These are phyloP conservation scores for Desmophyllum pertusum DNA, from an alignment of 92 coral and sea anemone genomes.

Conservation along the genomic window DNA sequence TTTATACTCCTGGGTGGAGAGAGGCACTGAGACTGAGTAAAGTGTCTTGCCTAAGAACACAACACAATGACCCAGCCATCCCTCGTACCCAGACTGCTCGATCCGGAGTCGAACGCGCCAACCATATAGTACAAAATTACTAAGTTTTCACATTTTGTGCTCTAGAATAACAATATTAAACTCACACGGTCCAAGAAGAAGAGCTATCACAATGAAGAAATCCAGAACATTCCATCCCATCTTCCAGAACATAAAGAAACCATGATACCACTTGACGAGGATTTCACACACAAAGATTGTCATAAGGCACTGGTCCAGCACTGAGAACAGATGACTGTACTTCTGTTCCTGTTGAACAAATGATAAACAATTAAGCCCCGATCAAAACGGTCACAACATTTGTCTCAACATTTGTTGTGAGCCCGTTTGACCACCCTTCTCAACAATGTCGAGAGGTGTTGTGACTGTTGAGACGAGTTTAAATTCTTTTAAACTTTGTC, in stretches of 20 bases:
- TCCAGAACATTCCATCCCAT: conserved; percentile 99
- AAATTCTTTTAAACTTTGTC: too few species aligned
- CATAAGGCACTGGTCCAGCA: conserved; percentile 98
- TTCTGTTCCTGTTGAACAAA: conserved; percentile 72
- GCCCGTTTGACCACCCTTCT: too few species aligned
- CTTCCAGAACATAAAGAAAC: conserved; percentile 99
- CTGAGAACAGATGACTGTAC: conserved; percentile 91
- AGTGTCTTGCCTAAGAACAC: too few species aligned
- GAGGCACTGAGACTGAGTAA: too few species aligned
- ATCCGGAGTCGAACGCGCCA: too few species aligned
- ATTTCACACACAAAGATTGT: conserved; percentile 98
- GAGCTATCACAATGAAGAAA: conserved; percentile 91
- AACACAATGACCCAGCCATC: too few species aligned
- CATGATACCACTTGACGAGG: conserved; percentile 98
- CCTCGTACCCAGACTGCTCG: too few species aligned
- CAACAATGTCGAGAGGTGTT: too few species aligned
- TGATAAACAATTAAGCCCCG: not conserved
- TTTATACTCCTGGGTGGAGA: too few species aligned
- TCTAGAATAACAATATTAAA: not conserved
- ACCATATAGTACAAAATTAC: not conserved
- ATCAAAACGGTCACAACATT: too few species aligned
- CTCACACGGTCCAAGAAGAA: conserved; percentile 97
- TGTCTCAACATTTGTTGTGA: too few species aligned
- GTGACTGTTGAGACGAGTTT: too few species aligned
- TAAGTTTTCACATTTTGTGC: not conserved